Conservation (phyloP, 2,888 invertebrate genomes). For the Dolichomitus sp. region DNA sequence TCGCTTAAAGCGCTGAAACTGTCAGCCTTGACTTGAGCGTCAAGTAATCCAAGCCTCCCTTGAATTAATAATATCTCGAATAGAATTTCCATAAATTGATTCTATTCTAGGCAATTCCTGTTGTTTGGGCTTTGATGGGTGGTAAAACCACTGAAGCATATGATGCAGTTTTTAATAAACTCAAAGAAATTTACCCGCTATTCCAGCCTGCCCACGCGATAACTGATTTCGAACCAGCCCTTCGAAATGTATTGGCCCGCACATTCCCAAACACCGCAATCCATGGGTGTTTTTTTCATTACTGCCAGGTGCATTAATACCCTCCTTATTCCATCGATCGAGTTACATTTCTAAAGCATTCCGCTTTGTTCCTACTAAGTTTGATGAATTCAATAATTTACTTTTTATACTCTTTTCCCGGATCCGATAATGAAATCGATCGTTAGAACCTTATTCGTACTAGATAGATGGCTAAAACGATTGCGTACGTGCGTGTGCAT, state of each 20-base stretch:
- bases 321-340: neutral
- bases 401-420: too few relatives aligned
- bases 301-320: constrained; percentile 6
- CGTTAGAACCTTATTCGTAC: too few relatives aligned
- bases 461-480: too few relatives aligned
- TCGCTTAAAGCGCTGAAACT: neutral
- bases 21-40: too few relatives aligned
- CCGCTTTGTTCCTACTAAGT: too few relatives aligned
- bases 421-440: neutral
- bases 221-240: neutral
- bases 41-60: neutral
- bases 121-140: neutral
- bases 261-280: neutral
- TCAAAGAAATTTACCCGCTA: neutral
- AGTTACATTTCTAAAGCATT: too few relatives aligned
- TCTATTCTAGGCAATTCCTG: too few relatives aligned
- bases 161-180: neutral
- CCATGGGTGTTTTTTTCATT: neutral
- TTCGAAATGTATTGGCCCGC: neutral
- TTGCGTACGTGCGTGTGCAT: too few relatives aligned
- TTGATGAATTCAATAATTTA: too few relatives aligned
- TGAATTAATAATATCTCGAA: neutral
- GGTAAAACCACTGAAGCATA: neutral
- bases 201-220: neutral
- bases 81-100: neutral